Conservation (phyloP, 1,140 invertebrate genomes). For the Samia ricini region DNA sequence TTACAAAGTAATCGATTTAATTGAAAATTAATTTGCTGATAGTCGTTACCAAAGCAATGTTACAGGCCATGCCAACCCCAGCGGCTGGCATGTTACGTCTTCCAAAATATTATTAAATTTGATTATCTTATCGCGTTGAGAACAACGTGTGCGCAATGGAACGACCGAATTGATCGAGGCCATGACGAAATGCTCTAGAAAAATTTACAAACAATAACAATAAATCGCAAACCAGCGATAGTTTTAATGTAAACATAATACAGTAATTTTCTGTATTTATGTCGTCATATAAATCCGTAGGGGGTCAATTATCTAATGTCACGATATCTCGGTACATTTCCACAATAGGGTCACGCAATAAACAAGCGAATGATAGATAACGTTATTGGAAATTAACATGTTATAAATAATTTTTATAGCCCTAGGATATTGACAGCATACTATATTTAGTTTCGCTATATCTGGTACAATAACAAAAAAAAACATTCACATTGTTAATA, state of each 20-base stretch:
- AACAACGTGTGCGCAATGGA: neutral
- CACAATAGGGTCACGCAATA: constrained; percentile 40
- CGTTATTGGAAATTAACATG: constrained; percentile 30
- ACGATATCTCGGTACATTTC: constrained; percentile 50
- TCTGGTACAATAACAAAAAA: constrained; percentile 8
- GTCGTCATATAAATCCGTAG: constrained; percentile 48
- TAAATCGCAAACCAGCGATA: neutral
- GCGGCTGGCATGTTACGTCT: neutral
- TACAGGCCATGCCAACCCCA: neutral
- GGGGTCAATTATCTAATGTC: constrained; percentile 63
- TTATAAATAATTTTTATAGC: constrained; percentile 19
- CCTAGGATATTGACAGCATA: constrained; percentile 15
- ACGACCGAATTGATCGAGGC: neutral
- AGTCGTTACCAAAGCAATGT: too few relatives aligned
- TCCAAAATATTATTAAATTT: neutral
- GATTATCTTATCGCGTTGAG: neutral
- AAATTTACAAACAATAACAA: constrained; percentile 1
- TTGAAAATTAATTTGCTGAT: too few relatives aligned
- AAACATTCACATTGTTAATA: neutral
- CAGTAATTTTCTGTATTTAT: constrained; percentile 35
- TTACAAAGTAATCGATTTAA: too few relatives aligned
- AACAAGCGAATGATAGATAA: constrained; percentile 42
- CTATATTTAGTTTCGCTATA: constrained; percentile 24
- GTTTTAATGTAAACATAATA: constrained; percentile 15
- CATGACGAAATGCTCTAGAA: constrained; percentile 15